Conservation (phyloP, 2,888 invertebrate species). For the Tipula vernalis region DNA sequence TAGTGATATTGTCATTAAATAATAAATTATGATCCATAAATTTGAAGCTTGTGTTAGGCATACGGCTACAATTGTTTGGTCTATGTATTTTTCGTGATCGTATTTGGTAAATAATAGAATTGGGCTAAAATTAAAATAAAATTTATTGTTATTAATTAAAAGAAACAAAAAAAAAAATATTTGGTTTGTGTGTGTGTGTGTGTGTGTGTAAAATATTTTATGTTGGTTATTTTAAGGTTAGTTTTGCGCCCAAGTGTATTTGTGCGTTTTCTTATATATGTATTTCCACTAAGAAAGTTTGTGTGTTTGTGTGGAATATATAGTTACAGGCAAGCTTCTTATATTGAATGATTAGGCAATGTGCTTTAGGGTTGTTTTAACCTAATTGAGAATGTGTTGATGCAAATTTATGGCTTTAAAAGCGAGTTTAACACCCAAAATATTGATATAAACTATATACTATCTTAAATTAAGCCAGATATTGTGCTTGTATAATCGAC, state of each 20-base stretch:
- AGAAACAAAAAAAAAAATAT: background rate
- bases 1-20: slow-evolving; percentile 61
- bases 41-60: slow-evolving; percentile 70
- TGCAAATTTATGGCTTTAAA: too few species aligned
- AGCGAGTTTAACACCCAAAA: too few species aligned
- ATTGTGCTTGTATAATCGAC: too few species aligned
- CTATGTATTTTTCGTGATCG: slow-evolving; percentile 51
- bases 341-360: background rate
- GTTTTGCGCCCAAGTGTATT: background rate
- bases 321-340: background rate
- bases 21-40: slow-evolving; percentile 64
- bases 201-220: background rate
- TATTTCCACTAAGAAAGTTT: background rate
- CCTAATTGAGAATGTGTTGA: too few species aligned
- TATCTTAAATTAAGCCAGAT: too few species aligned
- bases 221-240: background rate
- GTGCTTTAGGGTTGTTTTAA: too few species aligned
- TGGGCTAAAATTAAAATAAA: slow-evolving; percentile 43
- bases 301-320: background rate
- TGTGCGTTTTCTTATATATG: background rate
- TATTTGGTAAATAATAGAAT: slow-evolving; percentile 66
- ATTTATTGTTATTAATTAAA: background rate
- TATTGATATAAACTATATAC: too few species aligned
- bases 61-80: slow-evolving; percentile 56
- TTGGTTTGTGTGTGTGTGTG: too few species aligned